Evolutionary conservation across 2,113 vertebrate species (phyloP).

Genomic region (Menura novaehollandiae): DNA sequence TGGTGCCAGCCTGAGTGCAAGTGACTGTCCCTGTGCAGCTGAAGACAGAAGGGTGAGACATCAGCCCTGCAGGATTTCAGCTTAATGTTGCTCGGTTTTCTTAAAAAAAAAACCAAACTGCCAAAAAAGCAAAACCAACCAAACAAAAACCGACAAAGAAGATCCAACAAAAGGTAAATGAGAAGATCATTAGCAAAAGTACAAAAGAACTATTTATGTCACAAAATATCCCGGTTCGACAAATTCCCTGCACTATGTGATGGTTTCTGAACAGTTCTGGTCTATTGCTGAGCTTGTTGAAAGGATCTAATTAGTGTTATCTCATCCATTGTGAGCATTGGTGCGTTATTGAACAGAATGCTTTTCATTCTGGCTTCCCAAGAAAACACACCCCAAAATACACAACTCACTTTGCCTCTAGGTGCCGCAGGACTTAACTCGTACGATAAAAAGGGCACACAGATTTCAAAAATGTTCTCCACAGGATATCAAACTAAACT

Average conservation of each 20-base stretch:
- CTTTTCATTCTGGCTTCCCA: background rate
- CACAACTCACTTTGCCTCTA: background rate
- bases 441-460: background rate
- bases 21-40: background rate
- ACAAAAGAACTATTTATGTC: background rate
- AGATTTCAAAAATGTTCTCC: background rate
- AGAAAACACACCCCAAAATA: background rate
- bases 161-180: background rate
- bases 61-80: background rate
- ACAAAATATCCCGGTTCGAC: background rate
- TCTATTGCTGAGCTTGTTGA: background rate
- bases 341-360: background rate
- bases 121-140: background rate
- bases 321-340: background rate
- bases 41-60: background rate
- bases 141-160: accelerated
- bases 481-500: background rate
- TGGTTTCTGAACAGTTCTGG: background rate
- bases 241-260: background rate
- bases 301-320: background rate
- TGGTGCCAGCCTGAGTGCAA: background rate
- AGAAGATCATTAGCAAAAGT: background rate
- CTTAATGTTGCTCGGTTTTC: background rate
- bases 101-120: background rate
- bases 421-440: background rate